Evolutionary conservation across 35 echinoderm and acorn worm genomes (phyloP).

Genomic region (Amphiura filiformis): DNA sequence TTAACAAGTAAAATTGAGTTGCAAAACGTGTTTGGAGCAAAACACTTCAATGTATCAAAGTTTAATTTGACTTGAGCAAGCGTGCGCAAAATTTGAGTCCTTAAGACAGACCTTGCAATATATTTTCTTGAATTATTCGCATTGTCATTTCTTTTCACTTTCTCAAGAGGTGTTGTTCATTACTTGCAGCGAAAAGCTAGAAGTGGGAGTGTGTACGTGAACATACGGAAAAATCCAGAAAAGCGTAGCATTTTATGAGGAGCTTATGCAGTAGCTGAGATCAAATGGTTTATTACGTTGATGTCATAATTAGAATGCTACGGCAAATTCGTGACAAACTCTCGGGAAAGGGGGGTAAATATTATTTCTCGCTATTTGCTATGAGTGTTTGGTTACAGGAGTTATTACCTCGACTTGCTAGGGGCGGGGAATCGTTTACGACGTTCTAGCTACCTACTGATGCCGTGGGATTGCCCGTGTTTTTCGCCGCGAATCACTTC

Average conservation of each 20-base stretch:
- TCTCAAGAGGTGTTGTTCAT: slow-evolving; percentile 5
- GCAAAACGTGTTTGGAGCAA: neutral
- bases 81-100: slow-evolving; percentile 10
- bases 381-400: slow-evolving; percentile 19
- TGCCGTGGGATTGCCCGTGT: slow-evolving; percentile 1
- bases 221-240: neutral
- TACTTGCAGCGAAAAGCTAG: slow-evolving; percentile 13
- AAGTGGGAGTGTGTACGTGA: slow-evolving; percentile 1
- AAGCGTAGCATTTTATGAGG: neutral
- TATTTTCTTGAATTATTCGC: neutral
- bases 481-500: neutral
- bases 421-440: neutral
- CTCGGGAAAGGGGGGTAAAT: slow-evolving; percentile 32
- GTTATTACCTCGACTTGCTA: slow-evolving; percentile 34
- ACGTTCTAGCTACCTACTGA: neutral
- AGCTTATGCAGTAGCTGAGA: neutral
- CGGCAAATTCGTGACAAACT: slow-evolving; percentile 22
- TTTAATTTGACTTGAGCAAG: neutral
- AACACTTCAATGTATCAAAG: neutral
- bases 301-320: slow-evolving; percentile 29
- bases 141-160: neutral
- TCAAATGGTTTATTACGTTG: slow-evolving; percentile 31
- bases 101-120: neutral
- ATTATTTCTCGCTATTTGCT: slow-evolving; percentile 47
- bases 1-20: neutral